Percentiles rank a stretch among this genome's conserved stretches.
Conservation (phyloP, 2,113 vertebrate genomes). For the Zeus faber region DNA sequence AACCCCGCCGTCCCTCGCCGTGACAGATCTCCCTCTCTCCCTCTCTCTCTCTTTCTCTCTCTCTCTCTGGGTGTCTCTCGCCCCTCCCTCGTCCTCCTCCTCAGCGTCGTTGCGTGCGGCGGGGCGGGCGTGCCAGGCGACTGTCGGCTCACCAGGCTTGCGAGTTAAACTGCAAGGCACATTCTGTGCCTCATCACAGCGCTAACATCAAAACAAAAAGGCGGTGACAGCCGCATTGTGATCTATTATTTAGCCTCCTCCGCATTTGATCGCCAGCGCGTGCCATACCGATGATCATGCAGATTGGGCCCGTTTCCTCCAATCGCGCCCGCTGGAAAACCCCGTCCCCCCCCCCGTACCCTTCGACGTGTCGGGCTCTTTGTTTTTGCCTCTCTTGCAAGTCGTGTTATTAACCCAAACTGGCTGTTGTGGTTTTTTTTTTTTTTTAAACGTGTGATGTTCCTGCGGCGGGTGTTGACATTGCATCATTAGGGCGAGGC, state of each 20-base stretch:
- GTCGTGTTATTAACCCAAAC: conserved; percentile 8
- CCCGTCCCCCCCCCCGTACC: conserved; percentile 35
- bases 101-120: neutral
- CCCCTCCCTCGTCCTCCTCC: neutral
- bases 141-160: neutral
- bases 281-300: conserved; percentile 68
- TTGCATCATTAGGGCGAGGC: too few species aligned
- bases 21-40: conserved; percentile 54
- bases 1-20: conserved; percentile 23
- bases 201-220: conserved; percentile 64
- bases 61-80: conserved; percentile 12
- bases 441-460: too few species aligned
- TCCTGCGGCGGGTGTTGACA: too few species aligned
- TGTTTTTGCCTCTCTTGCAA: conserved; percentile 32
- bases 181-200: conserved; percentile 57
- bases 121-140: neutral
- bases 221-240: conserved; percentile 66
- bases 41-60: conserved; percentile 1
- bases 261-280: conserved; percentile 62
- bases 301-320: conserved; percentile 60
- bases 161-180: conserved; percentile 39
- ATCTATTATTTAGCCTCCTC: conserved; percentile 76
- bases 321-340: conserved; percentile 31
- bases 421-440: neutral
- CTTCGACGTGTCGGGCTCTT: conserved; percentile 22